Base-by-base conservation (phyloP, 2,113 vertebrate species). In the Actinemys pallida region DNA sequence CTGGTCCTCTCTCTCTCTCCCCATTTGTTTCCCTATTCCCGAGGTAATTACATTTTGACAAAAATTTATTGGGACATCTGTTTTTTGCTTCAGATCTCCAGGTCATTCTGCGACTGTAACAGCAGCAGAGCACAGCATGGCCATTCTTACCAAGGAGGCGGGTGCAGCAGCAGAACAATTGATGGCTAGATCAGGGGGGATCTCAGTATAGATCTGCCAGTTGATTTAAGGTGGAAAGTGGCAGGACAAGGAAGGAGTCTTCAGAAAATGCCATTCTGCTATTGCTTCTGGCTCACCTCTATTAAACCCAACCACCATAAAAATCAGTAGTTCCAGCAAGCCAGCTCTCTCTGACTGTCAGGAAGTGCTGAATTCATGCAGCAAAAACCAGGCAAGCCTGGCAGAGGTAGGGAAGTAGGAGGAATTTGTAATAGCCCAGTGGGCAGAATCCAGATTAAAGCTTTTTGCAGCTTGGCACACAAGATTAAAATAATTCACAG, bases 51-150 rank as follows among this genome's bases (percentile, higher is more conserved):
- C 42, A 89, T 98, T 98, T 97, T 98, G 97, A 98, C 97, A 98
- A 98, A 98, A 98, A 98, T 97, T 96, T 98, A 98, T 98, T 97
- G 96, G 97, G 97, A 97, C 98, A 98, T 98, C 97, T 98, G 97
- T 3, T 98, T 98, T 98, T 97, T 91, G 86, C 97, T 97, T 98
- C 97, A 97, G 93, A 98, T 97, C 91, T 97, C 96, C 96, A 93
- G 97, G 97, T 98, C 96, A 98, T 95, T 95, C 95, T 95, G 84
- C 8, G 62, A 92, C 90, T 81, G 2, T 81, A 95, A 94, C 72
- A 92, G 89, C 8, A 0, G 88, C n/a, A 2, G 87, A 91, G 95
- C 84, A 17, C 57, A 29, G 82, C 90, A 65, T 92, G 83, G 84
- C 35, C 88, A 25, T 93, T 94, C 92, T 92, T 87, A 86, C 86